Conservation (phyloP, 1,140 invertebrate species). For the Oncopeltus fasciatus region DNA sequence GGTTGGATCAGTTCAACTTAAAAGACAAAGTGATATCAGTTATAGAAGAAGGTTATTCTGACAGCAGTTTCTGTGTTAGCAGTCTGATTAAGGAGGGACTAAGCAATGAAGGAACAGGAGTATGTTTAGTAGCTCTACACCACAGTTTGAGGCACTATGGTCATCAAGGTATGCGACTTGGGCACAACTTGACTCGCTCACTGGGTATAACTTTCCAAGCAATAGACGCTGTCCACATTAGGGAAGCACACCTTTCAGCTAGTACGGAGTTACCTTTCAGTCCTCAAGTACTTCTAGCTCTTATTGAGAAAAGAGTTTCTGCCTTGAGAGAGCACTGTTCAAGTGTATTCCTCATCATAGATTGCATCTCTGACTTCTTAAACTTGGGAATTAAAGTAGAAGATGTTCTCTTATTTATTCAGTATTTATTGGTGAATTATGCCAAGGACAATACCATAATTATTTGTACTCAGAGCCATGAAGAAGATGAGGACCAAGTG, state of each 20-base stretch:
- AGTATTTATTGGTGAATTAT: background rate
- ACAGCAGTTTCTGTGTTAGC: constrained; percentile 6
- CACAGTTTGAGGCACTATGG: constrained; percentile 1
- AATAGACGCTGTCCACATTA: background rate
- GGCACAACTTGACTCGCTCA: background rate
- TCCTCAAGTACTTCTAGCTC: background rate
- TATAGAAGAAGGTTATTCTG: background rate
- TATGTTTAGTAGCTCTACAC: background rate
- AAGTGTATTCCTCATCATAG: background rate
- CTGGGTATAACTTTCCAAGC: background rate
- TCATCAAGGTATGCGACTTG: constrained; percentile 7
- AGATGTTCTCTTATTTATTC: background rate
- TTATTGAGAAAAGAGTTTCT: background rate
- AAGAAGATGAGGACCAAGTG: background rate
- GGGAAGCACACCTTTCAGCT: too few relatives aligned
- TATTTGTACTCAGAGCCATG: background rate
- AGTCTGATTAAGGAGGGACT: background rate
- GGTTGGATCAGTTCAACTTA: background rate
- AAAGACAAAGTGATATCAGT: background rate
- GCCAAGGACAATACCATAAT: background rate
- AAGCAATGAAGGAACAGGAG: background rate
- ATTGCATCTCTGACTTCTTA: background rate
- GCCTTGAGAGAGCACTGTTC: background rate
- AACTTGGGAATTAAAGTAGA: background rate
- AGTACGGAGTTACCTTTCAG: background rate